Conservation (phyloP, 2,797 vertebrate species). For the Pseudocheirus occidentalis region DNA sequence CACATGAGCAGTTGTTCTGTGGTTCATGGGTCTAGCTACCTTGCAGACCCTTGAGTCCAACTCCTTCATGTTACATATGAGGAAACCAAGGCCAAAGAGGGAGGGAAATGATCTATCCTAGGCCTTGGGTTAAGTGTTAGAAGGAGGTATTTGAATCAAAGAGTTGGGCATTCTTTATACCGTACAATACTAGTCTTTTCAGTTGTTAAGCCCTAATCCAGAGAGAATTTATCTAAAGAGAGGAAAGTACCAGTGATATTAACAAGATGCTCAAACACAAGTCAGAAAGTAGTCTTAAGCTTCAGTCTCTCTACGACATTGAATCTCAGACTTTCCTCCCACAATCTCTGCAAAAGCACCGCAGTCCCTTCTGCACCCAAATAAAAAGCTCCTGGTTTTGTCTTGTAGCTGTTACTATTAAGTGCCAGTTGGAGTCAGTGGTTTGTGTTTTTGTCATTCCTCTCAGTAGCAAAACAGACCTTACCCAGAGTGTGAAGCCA, state of each 20-base stretch:
- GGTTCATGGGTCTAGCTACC: background rate
- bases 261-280: background rate
- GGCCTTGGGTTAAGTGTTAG: background rate
- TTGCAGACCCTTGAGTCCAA: background rate
- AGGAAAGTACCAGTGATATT: conserved; percentile 25
- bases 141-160: background rate
- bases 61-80: background rate
- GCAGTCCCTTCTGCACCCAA: background rate
- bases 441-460: conserved; percentile 2
- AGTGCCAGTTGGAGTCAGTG: background rate
- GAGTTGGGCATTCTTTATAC: background rate
- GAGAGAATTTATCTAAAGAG: conserved; percentile 9
- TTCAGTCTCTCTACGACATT: conserved; percentile 9
- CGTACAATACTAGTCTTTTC: background rate
- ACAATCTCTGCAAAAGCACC: conserved; percentile 8
- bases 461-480: background rate
- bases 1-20: conserved; percentile 12
- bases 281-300: conserved; percentile 18
- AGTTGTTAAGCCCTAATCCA: conserved; percentile 9
- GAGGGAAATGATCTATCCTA: background rate
- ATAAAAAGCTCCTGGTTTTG: background rate
- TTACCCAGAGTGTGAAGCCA: background rate
- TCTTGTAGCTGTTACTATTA: background rate
- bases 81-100: background rate
- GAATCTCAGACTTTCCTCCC: conserved; percentile 6